Percentiles rank a stretch among this genome's conserved stretches.
Evolutionary conservation across 2,113 vertebrate species (phyloP).

Genomic region (Eurypyga helias): DNA sequence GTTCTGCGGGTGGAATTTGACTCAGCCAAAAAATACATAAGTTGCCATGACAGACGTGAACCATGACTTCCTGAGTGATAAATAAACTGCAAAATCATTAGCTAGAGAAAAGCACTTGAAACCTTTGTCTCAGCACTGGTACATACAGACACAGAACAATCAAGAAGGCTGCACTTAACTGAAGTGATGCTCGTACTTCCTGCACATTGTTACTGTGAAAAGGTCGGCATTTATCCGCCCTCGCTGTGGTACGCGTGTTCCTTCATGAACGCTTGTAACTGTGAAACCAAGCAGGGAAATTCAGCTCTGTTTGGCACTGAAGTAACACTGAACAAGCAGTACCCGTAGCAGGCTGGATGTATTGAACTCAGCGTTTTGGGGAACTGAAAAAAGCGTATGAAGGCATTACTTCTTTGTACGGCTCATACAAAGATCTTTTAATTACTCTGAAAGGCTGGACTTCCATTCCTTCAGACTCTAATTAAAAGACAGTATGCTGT

Average conservation of each 20-base stretch:
- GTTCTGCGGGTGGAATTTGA: background rate
- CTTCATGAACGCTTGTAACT: background rate
- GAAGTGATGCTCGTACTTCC: background rate
- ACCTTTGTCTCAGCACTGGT: background rate
- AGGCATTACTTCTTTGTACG: conserved; percentile 71
- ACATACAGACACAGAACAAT: background rate
- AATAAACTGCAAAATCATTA: background rate
- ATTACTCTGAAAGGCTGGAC: conserved; percentile 51
- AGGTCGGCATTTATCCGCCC: background rate
- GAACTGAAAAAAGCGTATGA: background rate
- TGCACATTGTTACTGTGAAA: background rate
- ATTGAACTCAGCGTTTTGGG: conserved; percentile 36
- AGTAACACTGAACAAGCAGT: conserved; percentile 24
- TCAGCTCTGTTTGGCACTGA: conserved; percentile 9
- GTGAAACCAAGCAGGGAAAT: conserved; percentile 48
- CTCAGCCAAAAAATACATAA: background rate
- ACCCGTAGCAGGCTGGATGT: background rate
- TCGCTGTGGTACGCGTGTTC: background rate
- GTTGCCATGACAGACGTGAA: background rate
- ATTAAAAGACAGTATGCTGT: conserved; percentile 69
- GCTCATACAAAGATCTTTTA: conserved; percentile 70
- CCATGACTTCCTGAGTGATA: background rate
- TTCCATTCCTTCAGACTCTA: conserved; percentile 59
- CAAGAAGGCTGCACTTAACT: background rate
- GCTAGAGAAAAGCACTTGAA: background rate